Conservation (phyloP, 2,888 invertebrate genomes). For the Caenorhabditis plicata region DNA sequence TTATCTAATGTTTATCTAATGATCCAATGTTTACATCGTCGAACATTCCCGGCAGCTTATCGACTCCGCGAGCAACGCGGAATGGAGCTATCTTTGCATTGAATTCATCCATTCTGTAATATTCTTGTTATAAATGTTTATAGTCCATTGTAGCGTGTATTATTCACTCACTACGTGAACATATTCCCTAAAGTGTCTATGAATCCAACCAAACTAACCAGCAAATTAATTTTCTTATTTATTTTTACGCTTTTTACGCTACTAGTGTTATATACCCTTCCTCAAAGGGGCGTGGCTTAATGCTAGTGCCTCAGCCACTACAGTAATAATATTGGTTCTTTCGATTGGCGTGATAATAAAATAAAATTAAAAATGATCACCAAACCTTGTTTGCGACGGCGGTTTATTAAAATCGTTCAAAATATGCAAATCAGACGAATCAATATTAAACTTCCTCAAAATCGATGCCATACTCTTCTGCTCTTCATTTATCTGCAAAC, state of each 20-base stretch:
- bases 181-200: too few relatives aligned
- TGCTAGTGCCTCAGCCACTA: too few relatives aligned
- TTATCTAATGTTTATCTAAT: not conserved
- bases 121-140: not conserved
- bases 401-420: slow-evolving; percentile 21
- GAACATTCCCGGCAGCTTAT: slow-evolving; percentile 15
- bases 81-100: slow-evolving; percentile 15
- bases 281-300: too few relatives aligned
- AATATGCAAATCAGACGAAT: slow-evolving; percentile 32
- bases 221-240: too few relatives aligned
- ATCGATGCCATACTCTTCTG: slow-evolving; percentile 31
- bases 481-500: slow-evolving; percentile 29
- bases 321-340: not conserved
- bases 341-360: not conserved
- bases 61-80: slow-evolving; percentile 8
- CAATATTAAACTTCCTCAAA: slow-evolving; percentile 27
- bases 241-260: too few relatives aligned
- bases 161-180: too few relatives aligned
- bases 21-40: slow-evolving; percentile 8
- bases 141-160: too few relatives aligned
- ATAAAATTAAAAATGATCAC: not conserved
- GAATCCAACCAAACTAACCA: too few relatives aligned
- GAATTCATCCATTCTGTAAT: slow-evolving; percentile 23
- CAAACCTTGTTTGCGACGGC: slow-evolving; percentile 21
- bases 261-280: too few relatives aligned